Evolutionary conservation across 2,888 invertebrate genomes (phyloP).

Genomic region (Diarsia brunnea): DNA sequence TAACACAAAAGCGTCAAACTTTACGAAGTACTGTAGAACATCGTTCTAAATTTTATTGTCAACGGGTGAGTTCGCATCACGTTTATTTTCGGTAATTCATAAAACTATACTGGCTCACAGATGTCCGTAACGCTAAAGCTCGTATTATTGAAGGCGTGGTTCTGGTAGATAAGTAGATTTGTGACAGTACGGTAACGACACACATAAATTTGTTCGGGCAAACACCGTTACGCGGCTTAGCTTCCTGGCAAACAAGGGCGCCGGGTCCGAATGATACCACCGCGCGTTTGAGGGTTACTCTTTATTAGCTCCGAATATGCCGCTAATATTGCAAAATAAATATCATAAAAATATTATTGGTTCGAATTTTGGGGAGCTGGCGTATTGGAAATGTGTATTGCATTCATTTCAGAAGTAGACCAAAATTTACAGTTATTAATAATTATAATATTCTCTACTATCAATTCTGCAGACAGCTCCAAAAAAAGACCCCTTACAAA

Average conservation of each 20-base stretch:
- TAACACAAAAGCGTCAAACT: conserved; percentile 38
- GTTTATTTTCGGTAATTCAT: conserved; percentile 63
- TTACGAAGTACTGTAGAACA: conserved; percentile 21
- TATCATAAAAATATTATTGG: conserved; percentile 60
- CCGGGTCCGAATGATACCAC: conserved; percentile 77
- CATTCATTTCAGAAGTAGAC: neutral
- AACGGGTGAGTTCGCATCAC: conserved; percentile 39
- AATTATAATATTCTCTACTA: neutral
- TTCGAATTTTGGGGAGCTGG: conserved; percentile 16
- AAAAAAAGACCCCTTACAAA: neutral
- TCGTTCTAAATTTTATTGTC: conserved; percentile 16
- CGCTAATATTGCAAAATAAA: conserved; percentile 69
- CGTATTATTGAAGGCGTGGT: conserved; percentile 86
- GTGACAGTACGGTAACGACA: conserved; percentile 85
- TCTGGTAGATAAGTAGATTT: conserved; percentile 90
- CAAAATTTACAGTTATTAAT: neutral
- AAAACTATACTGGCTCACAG: conserved; percentile 74
- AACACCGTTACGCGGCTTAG: conserved; percentile 89
- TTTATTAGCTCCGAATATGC: conserved; percentile 80
- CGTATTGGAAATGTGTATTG: conserved; percentile 1
- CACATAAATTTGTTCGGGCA: conserved; percentile 87
- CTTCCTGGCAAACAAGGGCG: conserved; percentile 88
- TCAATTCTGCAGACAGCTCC: neutral
- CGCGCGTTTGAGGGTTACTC: conserved; percentile 79
- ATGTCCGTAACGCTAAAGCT: conserved; percentile 78